Conservation (phyloP, 2,797 vertebrate genomes). For the Poeciliopsis paucimaculata region DNA sequence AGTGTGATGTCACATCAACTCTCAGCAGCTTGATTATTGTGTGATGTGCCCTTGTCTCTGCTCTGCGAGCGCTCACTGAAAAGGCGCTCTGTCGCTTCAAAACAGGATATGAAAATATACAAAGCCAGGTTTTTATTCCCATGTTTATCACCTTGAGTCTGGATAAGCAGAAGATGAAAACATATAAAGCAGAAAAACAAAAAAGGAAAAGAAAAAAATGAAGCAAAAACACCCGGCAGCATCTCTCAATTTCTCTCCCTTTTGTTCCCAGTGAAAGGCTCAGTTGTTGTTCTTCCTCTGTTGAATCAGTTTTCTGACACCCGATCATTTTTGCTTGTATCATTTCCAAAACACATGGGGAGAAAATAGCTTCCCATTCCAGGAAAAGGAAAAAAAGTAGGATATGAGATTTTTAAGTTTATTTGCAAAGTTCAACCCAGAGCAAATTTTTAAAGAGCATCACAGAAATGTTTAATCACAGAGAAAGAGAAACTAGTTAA, state of each 20-base stretch:
- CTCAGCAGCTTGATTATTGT: constrained; percentile 36
- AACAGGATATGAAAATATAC: constrained; percentile 61
- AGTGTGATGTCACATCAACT: constrained; percentile 44
- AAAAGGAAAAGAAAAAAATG: constrained; percentile 14
- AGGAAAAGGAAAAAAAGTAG: background rate
- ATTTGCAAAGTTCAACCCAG: constrained; percentile 37
- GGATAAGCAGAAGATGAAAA: constrained; percentile 49
- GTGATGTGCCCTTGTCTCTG: constrained; percentile 57
- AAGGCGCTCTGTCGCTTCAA: constrained; percentile 20
- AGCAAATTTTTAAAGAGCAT: constrained; percentile 20
- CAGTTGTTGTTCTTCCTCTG: constrained; percentile 38
- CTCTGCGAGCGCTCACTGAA: constrained; percentile 29
- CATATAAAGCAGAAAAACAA: constrained; percentile 37
- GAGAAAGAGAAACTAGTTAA: background rate
- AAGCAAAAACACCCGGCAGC: constrained; percentile 28
- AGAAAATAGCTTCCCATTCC: constrained; percentile 51
- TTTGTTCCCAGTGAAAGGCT: constrained; percentile 44
- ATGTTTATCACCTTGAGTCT: constrained; percentile 71
- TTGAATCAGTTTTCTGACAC: constrained; percentile 60
- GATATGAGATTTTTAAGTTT: constrained; percentile 34
- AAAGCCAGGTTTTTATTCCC: constrained; percentile 64
- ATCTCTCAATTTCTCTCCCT: constrained; percentile 12
- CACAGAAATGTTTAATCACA: background rate
- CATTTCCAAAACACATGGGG: constrained; percentile 50
- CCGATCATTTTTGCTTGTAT: constrained; percentile 44